phyloP scores from a whole-genome alignment of 2,888 invertebrate species.

The Fragum sueziense region DNA sequence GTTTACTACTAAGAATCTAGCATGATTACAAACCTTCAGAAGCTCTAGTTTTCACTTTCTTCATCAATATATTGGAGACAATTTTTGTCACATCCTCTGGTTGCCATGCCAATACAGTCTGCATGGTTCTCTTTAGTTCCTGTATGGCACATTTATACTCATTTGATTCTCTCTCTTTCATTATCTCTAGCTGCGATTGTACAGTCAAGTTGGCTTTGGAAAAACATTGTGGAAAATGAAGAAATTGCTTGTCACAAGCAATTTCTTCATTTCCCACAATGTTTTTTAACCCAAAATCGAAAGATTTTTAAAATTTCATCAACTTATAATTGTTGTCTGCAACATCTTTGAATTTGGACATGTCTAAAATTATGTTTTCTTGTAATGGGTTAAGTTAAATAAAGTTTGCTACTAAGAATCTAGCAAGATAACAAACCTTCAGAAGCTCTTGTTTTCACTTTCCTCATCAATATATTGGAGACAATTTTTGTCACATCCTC shows the following conservation, averaged over 20 bases:
- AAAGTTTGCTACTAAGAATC: too few relatives aligned
- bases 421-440: too few relatives aligned
- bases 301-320: too few relatives aligned
- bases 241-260: conserved; percentile 3
- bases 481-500: conserved; percentile 66
- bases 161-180: conserved; percentile 39
- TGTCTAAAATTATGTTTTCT: too few relatives aligned
- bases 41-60: not conserved
- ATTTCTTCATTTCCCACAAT: not conserved
- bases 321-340: too few relatives aligned
- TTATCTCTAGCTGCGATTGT: conserved; percentile 63
- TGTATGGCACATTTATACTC: conserved; percentile 64
- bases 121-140: conserved; percentile 63
- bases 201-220: conserved; percentile 68
- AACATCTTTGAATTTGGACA: too few relatives aligned
- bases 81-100: conserved; percentile 67
- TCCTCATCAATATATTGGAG: conserved; percentile 42
- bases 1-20: too few relatives aligned
- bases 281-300: too few relatives aligned
- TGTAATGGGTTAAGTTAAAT: too few relatives aligned
- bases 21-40: too few relatives aligned
- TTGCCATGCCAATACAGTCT: conserved; percentile 67
- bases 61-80: conserved; percentile 52
- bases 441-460: not conserved
- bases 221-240: not conserved